Base-by-base conservation (phyloP, 2,113 vertebrate species). In the Pogonocichla stellata region DNA sequence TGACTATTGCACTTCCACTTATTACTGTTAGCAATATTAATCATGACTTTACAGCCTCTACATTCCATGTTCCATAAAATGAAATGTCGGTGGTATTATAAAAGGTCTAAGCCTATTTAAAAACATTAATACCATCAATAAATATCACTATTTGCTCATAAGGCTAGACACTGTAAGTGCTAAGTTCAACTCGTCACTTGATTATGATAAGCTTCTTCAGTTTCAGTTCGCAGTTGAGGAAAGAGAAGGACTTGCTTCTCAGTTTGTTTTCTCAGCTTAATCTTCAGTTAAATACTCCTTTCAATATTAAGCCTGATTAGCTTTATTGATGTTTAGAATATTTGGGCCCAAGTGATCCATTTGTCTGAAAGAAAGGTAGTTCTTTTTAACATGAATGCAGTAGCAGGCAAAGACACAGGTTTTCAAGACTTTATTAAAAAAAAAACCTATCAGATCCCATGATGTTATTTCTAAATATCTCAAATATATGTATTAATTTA, bases 241-340 rank as follows among this genome's bases (percentile, higher is more conserved):
- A 83, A 78, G 95, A 95, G 94, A 93, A 95, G 96, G 95, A 95
- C 85, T 83, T 94, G 45, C 34, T 93, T 89, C 90, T 93, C 19
- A 90, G 92, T 96, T 96, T 97, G 96, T 96, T 97, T 97, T 96
- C 85, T 91, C 91, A 88, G 94, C 61, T 88, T 97, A 92, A 96
- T 95, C 85, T 98, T 98, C 95, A 86, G 95, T 97, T 97, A 96
- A 97, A 96, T 95, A 95, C 70, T 93, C 65, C 91, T 90, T 97
- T 93, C 91, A 92, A 69, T 88, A 92, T 95, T 95, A 95, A 96
- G 80, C 75, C 88, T 97, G 86, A 95, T 96, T 94, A 96, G 42
- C 57, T 96, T 95, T 96, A 96, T 93, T 95, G 96, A 97, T 94
- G 74, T 94, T 93, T 97, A 93, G 82, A 93, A 77, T 58, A 74